Base-by-base conservation (phyloP, 1,140 invertebrate species). In the Anastrepha obliqua region DNA sequence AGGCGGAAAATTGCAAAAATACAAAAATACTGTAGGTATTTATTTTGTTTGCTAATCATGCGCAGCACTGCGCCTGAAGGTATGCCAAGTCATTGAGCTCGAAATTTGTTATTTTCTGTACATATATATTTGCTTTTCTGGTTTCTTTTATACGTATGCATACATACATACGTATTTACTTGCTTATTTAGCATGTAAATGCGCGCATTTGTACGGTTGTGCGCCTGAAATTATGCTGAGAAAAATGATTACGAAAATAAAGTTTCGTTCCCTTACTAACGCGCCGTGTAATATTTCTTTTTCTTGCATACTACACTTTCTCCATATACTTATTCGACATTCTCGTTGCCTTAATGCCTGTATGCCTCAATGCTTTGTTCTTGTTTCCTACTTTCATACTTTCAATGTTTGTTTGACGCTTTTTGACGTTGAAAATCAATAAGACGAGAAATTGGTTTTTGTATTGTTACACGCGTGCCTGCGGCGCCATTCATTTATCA, bases 371-470 rank as follows among this genome's bases (percentile, higher is more conserved):
- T 29, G 29, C 29, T 29, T 29, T 29, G 29, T 29, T 29, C 29
- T 29, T 29, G 29, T 29, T 29, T 29, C 29, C 29, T 29, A 29
- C 29, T 29, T 29, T 29, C 29, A 29, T 29, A 29, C 29, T 15
- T 15, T 9, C 15, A 47, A 5, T 47, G 44, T 51, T 15, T 17
- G 44, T 11, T 47, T 74, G 70, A 44, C 44, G 70, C 70, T 6
- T 29, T 74, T 74, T 47, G 70, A 74, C 70, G 70, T 74, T n/a
- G 44, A 74, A 74, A 74, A 74, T 74, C 70, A 74, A 74, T 74
- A 74, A 74, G 42, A 74, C 70, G 70, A 74, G 44, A 74, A 74
- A 74, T 74, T 74, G 42, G 70, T 74, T 74, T 74, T 74, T 74
- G 42, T 74, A 29, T 47, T 74, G 39, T 51, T 47, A 44, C 70